Evolutionary conservation across 2,888 invertebrate genomes (phyloP).

Genomic region (Taphrorychus bicolor): DNA sequence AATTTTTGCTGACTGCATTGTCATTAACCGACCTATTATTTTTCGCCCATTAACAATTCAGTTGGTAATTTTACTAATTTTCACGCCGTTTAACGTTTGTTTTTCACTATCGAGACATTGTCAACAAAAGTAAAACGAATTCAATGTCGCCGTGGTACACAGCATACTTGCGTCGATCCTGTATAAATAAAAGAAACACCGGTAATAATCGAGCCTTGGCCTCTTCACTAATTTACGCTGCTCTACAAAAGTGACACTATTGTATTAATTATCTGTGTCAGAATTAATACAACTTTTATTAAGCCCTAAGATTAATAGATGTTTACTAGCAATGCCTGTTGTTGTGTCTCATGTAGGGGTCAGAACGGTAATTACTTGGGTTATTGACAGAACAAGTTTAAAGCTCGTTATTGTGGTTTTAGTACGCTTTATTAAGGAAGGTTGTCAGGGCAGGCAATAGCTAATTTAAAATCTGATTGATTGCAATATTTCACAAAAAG

Average conservation of each 20-base stretch:
- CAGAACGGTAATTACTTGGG: background rate
- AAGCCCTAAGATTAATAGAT: background rate
- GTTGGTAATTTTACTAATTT: too few relatives aligned
- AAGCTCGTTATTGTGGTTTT: background rate
- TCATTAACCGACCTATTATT: too few relatives aligned
- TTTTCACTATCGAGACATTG: background rate
- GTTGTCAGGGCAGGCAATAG: background rate
- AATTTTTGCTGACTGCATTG: too few relatives aligned
- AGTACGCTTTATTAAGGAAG: background rate
- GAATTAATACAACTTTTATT: background rate
- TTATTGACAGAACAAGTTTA: background rate
- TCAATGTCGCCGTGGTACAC: background rate
- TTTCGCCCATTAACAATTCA: too few relatives aligned
- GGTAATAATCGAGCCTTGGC: background rate
- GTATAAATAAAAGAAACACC: background rate
- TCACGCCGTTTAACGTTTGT: background rate
- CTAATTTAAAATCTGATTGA: background rate
- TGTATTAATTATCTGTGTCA: too few relatives aligned
- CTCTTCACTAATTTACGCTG: background rate
- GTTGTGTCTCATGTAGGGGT: background rate
- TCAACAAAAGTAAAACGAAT: background rate
- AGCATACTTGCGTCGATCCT: background rate
- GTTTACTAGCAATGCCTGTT: background rate
- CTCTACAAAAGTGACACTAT: background rate
- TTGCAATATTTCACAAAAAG: background rate